Conservation (phyloP, 1,140 invertebrate genomes). For the Trachymyrmex septentrionalis region DNA sequence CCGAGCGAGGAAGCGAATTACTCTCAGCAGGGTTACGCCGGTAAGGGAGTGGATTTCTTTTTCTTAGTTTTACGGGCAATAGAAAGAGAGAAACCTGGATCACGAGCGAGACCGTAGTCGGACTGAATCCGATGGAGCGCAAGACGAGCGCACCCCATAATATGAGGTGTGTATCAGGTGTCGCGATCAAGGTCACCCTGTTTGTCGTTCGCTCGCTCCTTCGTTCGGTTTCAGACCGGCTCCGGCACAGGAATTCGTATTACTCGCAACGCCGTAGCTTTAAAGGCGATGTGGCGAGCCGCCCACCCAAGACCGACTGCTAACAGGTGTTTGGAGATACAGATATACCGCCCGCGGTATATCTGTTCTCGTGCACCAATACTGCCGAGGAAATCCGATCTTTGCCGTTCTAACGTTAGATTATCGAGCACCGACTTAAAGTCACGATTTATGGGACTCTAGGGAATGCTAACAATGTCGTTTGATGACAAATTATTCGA, state of each 20-base stretch:
- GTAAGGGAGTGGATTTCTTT: conserved; percentile 78
- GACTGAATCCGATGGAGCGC: neutral
- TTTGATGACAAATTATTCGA: neutral
- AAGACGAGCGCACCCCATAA: neutral
- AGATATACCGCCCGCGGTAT: conserved; percentile 79
- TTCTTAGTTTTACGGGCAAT: neutral
- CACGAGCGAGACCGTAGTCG: neutral
- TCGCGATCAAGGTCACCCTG: conserved; percentile 13
- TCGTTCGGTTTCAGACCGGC: neutral
- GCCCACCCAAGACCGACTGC: conserved; percentile 75
- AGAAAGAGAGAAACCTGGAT: neutral
- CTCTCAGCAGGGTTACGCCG: conserved; percentile 81
- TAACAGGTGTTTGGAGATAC: conserved; percentile 85
- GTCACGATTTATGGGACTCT: neutral
- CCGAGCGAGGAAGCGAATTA: conserved; percentile 85
- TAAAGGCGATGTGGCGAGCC: conserved; percentile 74
- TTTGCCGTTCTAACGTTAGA: neutral
- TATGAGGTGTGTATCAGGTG: neutral
- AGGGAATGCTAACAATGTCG: neutral
- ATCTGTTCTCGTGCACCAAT: neutral
- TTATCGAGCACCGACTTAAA: neutral
- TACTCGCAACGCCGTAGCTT: conserved; percentile 54
- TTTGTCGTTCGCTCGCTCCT: conserved; percentile 9
- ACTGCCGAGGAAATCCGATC: conserved; percentile 18
- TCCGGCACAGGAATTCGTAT: conserved; percentile 31